Base-by-base conservation (phyloP, 2,888 invertebrate species). In the Drosophila hamatofila region DNA sequence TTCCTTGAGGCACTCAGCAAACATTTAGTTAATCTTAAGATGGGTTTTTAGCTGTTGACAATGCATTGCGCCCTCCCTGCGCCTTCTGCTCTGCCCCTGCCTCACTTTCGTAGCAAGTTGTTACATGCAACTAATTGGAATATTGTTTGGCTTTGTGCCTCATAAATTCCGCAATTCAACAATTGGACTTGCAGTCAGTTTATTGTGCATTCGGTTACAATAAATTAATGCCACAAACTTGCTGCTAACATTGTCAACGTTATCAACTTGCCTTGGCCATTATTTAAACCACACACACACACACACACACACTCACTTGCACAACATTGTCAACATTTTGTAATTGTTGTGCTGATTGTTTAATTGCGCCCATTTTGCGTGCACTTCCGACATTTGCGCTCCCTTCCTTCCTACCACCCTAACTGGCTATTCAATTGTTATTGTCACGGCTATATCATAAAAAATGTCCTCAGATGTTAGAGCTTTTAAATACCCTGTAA, bases 291-390 rank as follows among this genome's bases (percentile, higher is more conserved):
- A 48, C 59, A 49, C 41, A 44, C 27, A 56, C 41, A 12, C 42
- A 51, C 37, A 18, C n/a, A 27, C 48, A 51, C 18, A 37, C 16
- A 56, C 14, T 46, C 33, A 42, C 33, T 23, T 3, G 27, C 4
- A 37, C 59, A 77, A 55, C 61, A 69, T 67, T 78, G 74, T 71
- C 73, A 69, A 78, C 74, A 79, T 74, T 60, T 79, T 78, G 80
- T 88, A 85, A 88, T 85, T 88, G 89, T 80, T 85, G 72, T 86
- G 89, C 77, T 87, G 86, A 90, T 87, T 87, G 86, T 87, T 87
- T 90, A 87, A 86, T 86, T 86, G 86, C 75, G 87, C 84, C 88
- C 87, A 89, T 90, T 87, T 89, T 85, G 90, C 71, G 88, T 75
- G 70, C 86, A 73, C 72, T 85, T 85, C 73, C 74, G 77, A 68